phyloP scores from a whole-genome alignment of 2,113 vertebrate species.

The Phodopus roborovskii region DNA sequence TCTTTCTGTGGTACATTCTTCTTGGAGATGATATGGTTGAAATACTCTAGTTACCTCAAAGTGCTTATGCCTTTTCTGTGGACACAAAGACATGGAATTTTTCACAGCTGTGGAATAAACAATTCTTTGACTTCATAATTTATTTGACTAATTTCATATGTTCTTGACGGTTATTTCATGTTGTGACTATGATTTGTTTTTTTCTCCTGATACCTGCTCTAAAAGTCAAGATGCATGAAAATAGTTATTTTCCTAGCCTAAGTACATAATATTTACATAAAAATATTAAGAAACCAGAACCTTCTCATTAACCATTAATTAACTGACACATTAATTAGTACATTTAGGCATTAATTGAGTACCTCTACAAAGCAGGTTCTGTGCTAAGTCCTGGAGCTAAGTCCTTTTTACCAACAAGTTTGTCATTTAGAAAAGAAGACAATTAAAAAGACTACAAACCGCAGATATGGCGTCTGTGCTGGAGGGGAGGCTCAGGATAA shows the following conservation, averaged over 20 bases:
- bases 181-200: conserved; percentile 41
- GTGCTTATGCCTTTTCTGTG: background rate
- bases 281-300: conserved; percentile 31
- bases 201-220: conserved; percentile 33
- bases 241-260: conserved; percentile 60
- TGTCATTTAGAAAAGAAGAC: conserved; percentile 28
- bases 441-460: background rate
- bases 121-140: conserved; percentile 61
- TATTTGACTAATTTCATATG: conserved; percentile 43
- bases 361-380: background rate
- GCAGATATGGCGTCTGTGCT: background rate
- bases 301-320: conserved; percentile 51
- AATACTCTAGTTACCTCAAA: conserved; percentile 40
- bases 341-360: conserved; percentile 19
- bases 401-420: conserved; percentile 10
- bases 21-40: conserved; percentile 42
- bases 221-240: conserved; percentile 59
- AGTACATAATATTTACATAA: conserved; percentile 14
- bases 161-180: conserved; percentile 58
- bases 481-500: background rate
- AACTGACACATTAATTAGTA: conserved; percentile 46
- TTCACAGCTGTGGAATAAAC: conserved; percentile 32
- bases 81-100: conserved; percentile 51
- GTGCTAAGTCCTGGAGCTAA: background rate
- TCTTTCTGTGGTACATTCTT: background rate